Conservation (phyloP, 2,888 invertebrate species). For the Kuschelorhynchus macadamiae region DNA sequence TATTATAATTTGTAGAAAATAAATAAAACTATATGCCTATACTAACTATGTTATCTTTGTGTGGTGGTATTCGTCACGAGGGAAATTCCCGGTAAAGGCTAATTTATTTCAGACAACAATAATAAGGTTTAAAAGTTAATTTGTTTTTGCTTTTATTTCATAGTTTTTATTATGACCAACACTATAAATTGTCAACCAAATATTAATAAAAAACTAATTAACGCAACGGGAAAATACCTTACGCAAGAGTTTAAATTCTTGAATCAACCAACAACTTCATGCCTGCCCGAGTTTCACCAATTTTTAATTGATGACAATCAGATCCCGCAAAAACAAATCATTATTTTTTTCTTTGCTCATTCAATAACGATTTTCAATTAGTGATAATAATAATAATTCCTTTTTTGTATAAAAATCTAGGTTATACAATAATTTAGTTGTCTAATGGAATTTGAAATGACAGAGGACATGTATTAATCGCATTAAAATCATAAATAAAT, state of each 20-base stretch:
- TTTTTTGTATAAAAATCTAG: conserved; percentile 30
- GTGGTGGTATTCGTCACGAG: no score
- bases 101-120: no score
- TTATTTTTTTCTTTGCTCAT: conserved; percentile 9
- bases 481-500: conserved; percentile 31
- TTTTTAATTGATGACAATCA: conserved; percentile 15
- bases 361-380: conserved; percentile 16
- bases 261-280: conserved; percentile 3
- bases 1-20: no score
- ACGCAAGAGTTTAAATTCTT: conserved; percentile 7
- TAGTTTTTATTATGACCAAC: no score
- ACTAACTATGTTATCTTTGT: no score
- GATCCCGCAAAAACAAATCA: conserved; percentile 7
- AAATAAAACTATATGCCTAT: no score
- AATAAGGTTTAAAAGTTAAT: no score
- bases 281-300: not conserved
- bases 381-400: conserved; percentile 4
- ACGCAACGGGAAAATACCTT: conserved; percentile 7
- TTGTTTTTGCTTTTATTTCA: no score
- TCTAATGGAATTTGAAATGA: conserved; percentile 29
- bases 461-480: conserved; percentile 26
- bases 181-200: no score
- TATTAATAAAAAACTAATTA: no score
- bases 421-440: conserved; percentile 33
- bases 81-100: no score